These are phyloP conservation scores for Porites lobata DNA, from an alignment of 92 coral and sea anemone species.

Conservation along the genomic window DNA sequence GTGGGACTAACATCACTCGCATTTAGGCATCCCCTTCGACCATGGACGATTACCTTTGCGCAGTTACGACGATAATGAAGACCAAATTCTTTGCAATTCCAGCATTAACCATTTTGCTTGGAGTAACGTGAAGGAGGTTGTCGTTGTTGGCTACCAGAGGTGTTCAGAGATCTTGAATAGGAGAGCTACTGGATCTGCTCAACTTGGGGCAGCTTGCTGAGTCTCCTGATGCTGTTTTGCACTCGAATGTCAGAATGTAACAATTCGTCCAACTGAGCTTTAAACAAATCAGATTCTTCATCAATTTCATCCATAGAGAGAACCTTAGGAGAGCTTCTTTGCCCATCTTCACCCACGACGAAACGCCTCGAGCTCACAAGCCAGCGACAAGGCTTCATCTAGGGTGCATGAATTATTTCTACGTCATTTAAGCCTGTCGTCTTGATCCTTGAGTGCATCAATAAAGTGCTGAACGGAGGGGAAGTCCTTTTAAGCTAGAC, in stretches of 20 bases:
- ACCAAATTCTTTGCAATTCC: no score
- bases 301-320: no score
- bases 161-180: slow-evolving; percentile 18
- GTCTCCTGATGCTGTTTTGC: slow-evolving; percentile 29
- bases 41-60: no score
- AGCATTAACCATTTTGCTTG: no score
- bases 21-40: no score
- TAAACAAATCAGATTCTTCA: no score
- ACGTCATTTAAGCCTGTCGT: slow-evolving; percentile 29
- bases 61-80: no score
- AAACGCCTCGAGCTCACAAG: slow-evolving; percentile 24
- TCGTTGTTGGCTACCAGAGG: background rate
- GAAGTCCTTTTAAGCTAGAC: slow-evolving; percentile 60
- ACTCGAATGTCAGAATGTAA: slow-evolving; percentile 18
- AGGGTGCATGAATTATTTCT: slow-evolving; percentile 45
- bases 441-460: no score
- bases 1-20: no score
- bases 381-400: slow-evolving; percentile 32
- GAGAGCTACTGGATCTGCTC: no score
- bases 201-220: background rate
- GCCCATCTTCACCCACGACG: slow-evolving; percentile 1
- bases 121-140: no score
- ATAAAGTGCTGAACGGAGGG: background rate
- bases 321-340: background rate
- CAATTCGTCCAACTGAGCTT: background rate